These are phyloP conservation scores for Eledona agricola DNA, from an alignment of 2,888 invertebrate genomes.

Conservation along the genomic window DNA sequence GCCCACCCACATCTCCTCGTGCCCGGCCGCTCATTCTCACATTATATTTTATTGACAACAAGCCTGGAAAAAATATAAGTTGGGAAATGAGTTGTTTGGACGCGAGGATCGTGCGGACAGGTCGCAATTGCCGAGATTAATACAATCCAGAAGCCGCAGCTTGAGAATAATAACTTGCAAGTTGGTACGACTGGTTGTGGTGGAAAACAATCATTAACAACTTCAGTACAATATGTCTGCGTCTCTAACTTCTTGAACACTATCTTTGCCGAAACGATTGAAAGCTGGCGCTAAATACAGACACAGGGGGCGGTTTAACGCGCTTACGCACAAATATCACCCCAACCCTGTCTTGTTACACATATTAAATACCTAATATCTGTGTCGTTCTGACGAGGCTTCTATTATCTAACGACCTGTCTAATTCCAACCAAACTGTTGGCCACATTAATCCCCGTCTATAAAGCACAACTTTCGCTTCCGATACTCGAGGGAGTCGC, in stretches of 20 bases:
- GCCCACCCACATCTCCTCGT: slow-evolving; percentile 23
- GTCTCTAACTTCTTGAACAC: slow-evolving; percentile 49
- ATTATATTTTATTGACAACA: no score
- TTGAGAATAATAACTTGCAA: slow-evolving; percentile 51
- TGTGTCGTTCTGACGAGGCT: slow-evolving; percentile 34
- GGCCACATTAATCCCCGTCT: slow-evolving; percentile 31
- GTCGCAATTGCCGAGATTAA: slow-evolving; percentile 39
- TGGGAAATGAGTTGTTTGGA: no score
- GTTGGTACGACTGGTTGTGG: slow-evolving; percentile 47
- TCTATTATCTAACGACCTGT: slow-evolving; percentile 38
- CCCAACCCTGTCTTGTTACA: slow-evolving; percentile 25
- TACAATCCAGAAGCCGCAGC: slow-evolving; percentile 37
- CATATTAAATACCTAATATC: slow-evolving; percentile 41
- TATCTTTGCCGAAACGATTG: slow-evolving; percentile 48
- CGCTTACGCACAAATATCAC: slow-evolving; percentile 34
- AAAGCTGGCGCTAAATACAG: slow-evolving; percentile 43
- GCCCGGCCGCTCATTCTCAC: no score
- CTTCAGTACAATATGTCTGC: slow-evolving; percentile 51
- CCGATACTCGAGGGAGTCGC: slow-evolving; percentile 22
- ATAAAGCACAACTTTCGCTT: slow-evolving; percentile 20
- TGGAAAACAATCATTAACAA: slow-evolving; percentile 54
- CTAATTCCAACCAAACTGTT: slow-evolving; percentile 32
- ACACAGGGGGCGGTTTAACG: slow-evolving; percentile 35
- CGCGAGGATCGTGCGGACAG: slow-evolving; percentile 17
- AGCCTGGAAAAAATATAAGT: no score